These are phyloP conservation scores for Cebidichthys violaceus DNA, from an alignment of 2,113 vertebrate genomes.

Conservation along the genomic window DNA sequence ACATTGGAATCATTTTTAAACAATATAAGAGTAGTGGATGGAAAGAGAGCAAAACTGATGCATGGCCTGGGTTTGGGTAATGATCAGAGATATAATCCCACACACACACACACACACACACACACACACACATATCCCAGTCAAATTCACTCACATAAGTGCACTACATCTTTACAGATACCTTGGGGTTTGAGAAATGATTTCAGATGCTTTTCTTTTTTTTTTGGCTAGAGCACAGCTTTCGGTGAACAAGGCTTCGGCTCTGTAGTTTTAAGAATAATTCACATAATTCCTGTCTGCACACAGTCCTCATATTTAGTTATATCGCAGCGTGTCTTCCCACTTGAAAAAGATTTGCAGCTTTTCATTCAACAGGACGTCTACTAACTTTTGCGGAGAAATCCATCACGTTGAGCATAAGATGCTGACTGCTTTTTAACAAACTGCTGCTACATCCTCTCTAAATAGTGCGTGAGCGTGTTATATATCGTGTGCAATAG, in stretches of 20 bases:
- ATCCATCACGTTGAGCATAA: background rate
- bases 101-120: background rate
- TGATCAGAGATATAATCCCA: conserved; percentile 26
- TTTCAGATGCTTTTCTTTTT: conserved; percentile 16
- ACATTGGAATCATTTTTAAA: conserved; percentile 43
- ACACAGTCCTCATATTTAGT: background rate
- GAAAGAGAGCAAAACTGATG: conserved; percentile 11
- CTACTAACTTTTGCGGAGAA: background rate
- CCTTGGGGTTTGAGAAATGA: conserved; percentile 20
- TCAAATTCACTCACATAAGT: conserved; percentile 24
- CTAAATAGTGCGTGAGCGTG: background rate
- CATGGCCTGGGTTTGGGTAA: conserved; percentile 24
- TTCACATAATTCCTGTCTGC: conserved; percentile 3
- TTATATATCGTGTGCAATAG: background rate
- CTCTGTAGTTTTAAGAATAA: conserved; percentile 29
- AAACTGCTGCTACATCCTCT: background rate
- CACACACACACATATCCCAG: background rate
- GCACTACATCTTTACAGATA: conserved; percentile 25
- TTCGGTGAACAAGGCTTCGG: background rate
- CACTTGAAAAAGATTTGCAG: conserved; percentile 4
- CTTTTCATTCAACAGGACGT: background rate
- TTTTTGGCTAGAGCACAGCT: background rate
- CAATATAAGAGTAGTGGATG: background rate
- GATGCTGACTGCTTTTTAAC: background rate
- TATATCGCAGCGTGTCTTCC: conserved; percentile 6